Conservation (phyloP, 2,888 invertebrate species). For the Mesorhabditis belari region DNA sequence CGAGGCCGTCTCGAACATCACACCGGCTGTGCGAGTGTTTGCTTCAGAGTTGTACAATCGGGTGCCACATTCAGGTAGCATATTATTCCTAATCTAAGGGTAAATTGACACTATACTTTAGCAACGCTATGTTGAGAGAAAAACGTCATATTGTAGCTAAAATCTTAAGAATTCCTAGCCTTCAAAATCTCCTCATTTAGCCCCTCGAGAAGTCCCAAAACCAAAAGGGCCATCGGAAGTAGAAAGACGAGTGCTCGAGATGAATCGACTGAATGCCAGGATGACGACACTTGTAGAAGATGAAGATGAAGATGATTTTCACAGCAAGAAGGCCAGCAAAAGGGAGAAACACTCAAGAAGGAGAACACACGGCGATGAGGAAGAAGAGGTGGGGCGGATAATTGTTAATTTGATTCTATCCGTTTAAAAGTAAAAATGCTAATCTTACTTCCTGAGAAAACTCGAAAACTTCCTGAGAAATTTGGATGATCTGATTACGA, state of each 20-base stretch:
- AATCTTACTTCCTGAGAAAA: no score
- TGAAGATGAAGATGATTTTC: neutral
- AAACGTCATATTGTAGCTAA: no score
- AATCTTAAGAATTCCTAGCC: no score
- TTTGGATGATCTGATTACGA: no score
- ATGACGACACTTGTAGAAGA: slow-evolving; percentile 3
- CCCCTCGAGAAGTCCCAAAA: slow-evolving; percentile 1
- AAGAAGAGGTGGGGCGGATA: no score
- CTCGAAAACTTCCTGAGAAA: no score
- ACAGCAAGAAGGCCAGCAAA: slow-evolving; percentile 1
- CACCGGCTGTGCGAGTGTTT: slow-evolving; percentile 53
- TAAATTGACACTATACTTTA: neutral
- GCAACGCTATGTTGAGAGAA: no score
- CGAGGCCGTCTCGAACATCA: slow-evolving; percentile 22
- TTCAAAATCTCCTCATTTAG: neutral
- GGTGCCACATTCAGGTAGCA: slow-evolving; percentile 47
- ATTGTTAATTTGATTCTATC: no score
- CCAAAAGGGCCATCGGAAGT: slow-evolving; percentile 3
- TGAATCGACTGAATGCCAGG: slow-evolving; percentile 3
- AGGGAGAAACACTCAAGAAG: slow-evolving; percentile 10
- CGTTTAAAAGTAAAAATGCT: no score
- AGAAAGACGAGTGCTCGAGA: slow-evolving; percentile 1
- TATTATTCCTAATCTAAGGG: no score
- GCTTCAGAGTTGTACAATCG: slow-evolving; percentile 57
- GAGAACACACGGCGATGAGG: slow-evolving; percentile 21